Percentiles rank a stretch among this genome's conserved stretches.
These are phyloP conservation scores for Microchrysa polita DNA, from an alignment of 2,888 invertebrate species.

Conservation along the genomic window DNA sequence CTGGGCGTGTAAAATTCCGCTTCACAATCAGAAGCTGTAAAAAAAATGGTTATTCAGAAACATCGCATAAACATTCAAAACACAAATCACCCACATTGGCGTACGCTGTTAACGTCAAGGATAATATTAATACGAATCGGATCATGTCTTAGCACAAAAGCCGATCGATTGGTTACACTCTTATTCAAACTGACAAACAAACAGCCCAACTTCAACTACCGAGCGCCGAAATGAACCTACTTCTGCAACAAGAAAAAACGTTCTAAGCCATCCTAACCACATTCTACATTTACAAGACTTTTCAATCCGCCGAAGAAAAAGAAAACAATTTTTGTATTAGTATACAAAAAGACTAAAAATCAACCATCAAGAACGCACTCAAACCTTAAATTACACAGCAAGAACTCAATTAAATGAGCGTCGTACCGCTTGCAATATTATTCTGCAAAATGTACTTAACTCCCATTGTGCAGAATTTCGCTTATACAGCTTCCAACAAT, in stretches of 20 bases:
- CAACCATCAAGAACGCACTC: no score
- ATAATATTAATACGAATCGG: slow-evolving; percentile 13
- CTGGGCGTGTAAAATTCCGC: background rate
- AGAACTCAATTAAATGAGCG: no score
- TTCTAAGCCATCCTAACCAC: slow-evolving; percentile 18
- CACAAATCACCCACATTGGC: slow-evolving; percentile 17
- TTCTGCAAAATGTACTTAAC: no score
- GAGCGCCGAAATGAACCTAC: background rate
- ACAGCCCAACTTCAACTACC: background rate
- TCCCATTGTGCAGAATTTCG: no score
- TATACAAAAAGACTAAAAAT: no score
- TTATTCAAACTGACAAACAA: background rate
- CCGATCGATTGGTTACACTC: background rate
- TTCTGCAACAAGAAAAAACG: slow-evolving; percentile 15
- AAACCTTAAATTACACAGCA: no score
- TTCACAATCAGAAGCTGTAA: slow-evolving; percentile 23
- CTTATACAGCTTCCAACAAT: no score
- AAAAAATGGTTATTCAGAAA: background rate
- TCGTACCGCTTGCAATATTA: no score
- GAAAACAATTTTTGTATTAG: background rate
- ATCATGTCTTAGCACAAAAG: background rate
- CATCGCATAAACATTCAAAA: background rate
- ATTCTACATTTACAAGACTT: background rate
- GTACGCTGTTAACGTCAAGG: slow-evolving; percentile 1
- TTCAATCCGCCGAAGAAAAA: background rate